Percentiles rank a stretch among this genome's conserved stretches.
Conservation (phyloP, 2,888 invertebrate species). For the Syrphus vitripennis region DNA sequence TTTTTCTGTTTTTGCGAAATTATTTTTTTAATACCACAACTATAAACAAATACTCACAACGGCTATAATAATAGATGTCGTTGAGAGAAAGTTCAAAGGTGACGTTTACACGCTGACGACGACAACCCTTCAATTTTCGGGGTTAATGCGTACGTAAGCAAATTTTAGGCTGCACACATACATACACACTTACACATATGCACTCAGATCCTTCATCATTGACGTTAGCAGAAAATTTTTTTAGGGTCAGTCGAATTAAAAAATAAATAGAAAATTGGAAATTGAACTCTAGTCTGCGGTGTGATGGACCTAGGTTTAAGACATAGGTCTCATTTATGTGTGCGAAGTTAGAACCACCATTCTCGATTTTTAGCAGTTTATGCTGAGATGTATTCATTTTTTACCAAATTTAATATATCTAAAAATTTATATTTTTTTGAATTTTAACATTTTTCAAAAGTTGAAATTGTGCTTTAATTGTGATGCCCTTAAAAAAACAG, state of each 20-base stretch:
- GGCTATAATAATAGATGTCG: not conserved
- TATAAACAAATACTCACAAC: not conserved
- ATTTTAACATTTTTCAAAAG: too few species aligned
- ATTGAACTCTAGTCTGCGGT: too few species aligned
- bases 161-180: conserved; percentile 13
- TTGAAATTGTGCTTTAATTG: too few species aligned
- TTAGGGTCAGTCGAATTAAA: not conserved
- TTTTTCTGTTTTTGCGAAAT: not conserved
- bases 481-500: too few species aligned
- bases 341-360: too few species aligned
- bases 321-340: too few species aligned
- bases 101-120: conserved; percentile 13
- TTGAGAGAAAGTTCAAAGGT: not conserved
- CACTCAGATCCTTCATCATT: not conserved
- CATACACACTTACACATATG: not conserved
- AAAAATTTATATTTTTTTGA: too few species aligned
- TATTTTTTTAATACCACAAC: not conserved
- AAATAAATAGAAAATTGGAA: too few species aligned
- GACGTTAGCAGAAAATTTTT: not conserved
- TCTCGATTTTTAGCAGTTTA: too few species aligned
- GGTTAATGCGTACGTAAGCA: conserved; percentile 40
- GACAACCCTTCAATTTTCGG: not conserved
- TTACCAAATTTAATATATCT: too few species aligned
- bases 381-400: too few species aligned
- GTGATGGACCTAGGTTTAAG: not conserved